Conservation (phyloP, 2,888 invertebrate genomes). For the Eupithecia exiguata region DNA sequence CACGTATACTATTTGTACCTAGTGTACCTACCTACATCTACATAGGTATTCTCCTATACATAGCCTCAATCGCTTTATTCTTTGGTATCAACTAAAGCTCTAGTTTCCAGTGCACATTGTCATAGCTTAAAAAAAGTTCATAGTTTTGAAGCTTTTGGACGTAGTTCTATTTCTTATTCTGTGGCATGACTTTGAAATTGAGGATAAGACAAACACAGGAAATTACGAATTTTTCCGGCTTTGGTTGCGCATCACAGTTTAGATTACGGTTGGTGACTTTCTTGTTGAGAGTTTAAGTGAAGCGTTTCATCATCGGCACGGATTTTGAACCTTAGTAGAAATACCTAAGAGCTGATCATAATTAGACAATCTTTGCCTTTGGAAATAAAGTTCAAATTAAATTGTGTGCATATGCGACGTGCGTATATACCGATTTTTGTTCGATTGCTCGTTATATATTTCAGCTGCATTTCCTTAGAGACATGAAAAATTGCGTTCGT, state of each 20-base stretch:
- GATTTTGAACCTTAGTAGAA: not conserved
- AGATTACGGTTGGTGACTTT: constrained; percentile 28
- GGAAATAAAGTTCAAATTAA: not conserved
- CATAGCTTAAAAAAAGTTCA: not conserved
- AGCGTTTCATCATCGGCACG: constrained; percentile 5
- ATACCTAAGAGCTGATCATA: not conserved
- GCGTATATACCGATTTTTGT: not conserved
- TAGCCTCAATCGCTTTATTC: not conserved
- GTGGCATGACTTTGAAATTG: constrained; percentile 31
- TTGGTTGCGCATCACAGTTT: constrained; percentile 32
- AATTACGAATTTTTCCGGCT: constrained; percentile 38
- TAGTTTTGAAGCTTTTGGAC: not conserved
- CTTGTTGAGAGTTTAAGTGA: constrained; percentile 18
- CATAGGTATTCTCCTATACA: too few species aligned
- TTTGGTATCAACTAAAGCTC: not conserved
- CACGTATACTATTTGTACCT: not conserved
- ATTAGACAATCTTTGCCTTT: too few species aligned
- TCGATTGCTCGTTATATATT: not conserved
- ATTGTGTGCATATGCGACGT: not conserved
- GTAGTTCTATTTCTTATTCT: constrained; percentile 40
- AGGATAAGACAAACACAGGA: constrained; percentile 41
- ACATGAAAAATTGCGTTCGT: not conserved
- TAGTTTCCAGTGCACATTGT: not conserved
- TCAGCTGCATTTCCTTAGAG: not conserved
- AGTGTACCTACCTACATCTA: not conserved